Evolutionary conservation across 1,140 invertebrate species (phyloP).

Genomic region (Bombus balteatus): DNA sequence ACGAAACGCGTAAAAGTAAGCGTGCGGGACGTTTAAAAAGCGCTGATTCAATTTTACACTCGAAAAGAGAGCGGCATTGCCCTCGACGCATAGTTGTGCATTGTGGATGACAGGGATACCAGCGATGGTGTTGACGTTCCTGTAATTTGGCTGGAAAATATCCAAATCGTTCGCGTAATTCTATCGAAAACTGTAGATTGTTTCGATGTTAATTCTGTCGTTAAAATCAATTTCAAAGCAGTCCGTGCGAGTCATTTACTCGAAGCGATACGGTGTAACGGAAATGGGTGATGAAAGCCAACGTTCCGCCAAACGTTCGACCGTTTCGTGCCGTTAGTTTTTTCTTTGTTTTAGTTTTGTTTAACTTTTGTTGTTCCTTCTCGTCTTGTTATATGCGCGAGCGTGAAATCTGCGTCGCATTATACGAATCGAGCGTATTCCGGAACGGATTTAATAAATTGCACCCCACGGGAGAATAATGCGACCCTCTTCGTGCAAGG

Average conservation of each 20-base stretch:
- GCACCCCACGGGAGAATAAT: constrained; percentile 50
- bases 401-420: background rate
- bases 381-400: background rate
- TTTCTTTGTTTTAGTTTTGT: background rate
- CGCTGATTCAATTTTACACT: constrained; percentile 69
- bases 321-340: background rate
- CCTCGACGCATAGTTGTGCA: constrained; percentile 55
- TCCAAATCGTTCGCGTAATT: constrained; percentile 61
- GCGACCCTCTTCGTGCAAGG: constrained; percentile 68
- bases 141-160: constrained; percentile 69
- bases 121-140: constrained; percentile 66
- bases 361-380: background rate
- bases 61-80: constrained; percentile 62
- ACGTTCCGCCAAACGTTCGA: background rate
- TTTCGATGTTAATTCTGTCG: constrained; percentile 53
- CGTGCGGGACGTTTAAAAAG: constrained; percentile 65
- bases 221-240: constrained; percentile 41
- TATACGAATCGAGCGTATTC: constrained; percentile 25
- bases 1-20: constrained; percentile 55
- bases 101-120: constrained; percentile 68
- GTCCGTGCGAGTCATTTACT: constrained; percentile 13
- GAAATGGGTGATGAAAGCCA: background rate
- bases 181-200: constrained; percentile 49
- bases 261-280: background rate
- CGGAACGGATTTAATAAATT: constrained; percentile 56